Conservation (phyloP, 2,113 vertebrate species). For the Hymenochirus boettgeri region DNA sequence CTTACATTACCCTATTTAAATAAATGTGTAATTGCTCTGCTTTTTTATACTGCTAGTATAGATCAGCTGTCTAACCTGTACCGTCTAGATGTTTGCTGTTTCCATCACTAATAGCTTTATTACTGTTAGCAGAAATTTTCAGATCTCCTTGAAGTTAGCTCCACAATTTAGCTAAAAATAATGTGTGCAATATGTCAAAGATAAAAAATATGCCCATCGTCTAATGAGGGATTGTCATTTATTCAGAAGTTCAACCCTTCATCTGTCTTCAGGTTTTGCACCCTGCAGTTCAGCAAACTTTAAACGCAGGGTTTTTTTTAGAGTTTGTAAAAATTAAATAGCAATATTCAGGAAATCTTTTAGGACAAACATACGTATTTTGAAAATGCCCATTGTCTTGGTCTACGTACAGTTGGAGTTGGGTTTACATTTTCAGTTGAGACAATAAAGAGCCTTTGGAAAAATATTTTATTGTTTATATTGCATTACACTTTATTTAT, state of each 20-base stretch:
- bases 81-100: conserved; percentile 76
- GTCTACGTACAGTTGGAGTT: no score
- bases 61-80: conserved; percentile 81
- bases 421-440: no score
- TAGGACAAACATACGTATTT: no score
- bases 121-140: conserved; percentile 81
- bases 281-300: conserved; percentile 74
- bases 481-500: no score
- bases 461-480: no score
- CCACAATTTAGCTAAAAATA: conserved; percentile 75
- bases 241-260: conserved; percentile 58
- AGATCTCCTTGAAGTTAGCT: conserved; percentile 71
- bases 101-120: conserved; percentile 84
- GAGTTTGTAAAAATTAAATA: no score
- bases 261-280: conserved; percentile 68
- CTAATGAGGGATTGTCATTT: conserved; percentile 62
- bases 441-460: no score
- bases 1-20: conserved; percentile 82
- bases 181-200: conserved; percentile 77
- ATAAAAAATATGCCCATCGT: background rate
- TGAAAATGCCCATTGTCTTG: no score
- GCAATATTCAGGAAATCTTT: no score
- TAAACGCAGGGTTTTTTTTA: no score
- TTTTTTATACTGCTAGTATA: conserved; percentile 74
- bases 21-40: conserved; percentile 83